Conservation (phyloP, 2,797 vertebrate genomes). For the Hydrolagus colliei region DNA sequence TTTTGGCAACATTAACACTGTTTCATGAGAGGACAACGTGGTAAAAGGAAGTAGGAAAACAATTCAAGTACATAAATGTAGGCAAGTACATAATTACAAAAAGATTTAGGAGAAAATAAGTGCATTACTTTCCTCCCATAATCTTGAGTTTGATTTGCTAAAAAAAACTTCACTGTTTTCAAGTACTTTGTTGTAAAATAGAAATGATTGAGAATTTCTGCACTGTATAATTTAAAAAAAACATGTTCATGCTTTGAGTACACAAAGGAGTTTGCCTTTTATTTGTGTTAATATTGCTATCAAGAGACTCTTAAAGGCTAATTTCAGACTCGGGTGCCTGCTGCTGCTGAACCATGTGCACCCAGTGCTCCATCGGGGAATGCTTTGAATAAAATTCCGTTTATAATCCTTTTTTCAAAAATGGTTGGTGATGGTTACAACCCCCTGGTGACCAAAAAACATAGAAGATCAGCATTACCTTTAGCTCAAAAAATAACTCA, state of each 20-base stretch:
- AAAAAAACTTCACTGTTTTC: not conserved
- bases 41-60: not conserved
- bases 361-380: no score
- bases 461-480: slow-evolving; percentile 10
- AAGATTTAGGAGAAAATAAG: not conserved
- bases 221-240: no score
- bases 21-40: not conserved
- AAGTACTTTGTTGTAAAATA: not conserved
- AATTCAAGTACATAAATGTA: not conserved
- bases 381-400: not conserved
- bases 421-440: not conserved
- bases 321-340: not conserved
- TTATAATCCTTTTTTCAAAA: slow-evolving; percentile 15
- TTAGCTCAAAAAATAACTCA: not conserved
- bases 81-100: not conserved
- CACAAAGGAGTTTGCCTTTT: not conserved
- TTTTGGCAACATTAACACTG: not conserved
- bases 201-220: not conserved
- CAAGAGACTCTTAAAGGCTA: not conserved
- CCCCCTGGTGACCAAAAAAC: not conserved
- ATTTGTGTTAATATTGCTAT: not conserved
- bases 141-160: not conserved
- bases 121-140: not conserved
- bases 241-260: not conserved
- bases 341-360: not conserved